Evolutionary conservation across 2,113 vertebrate genomes (phyloP).

Genomic region (Pangasianodon gigas): DNA sequence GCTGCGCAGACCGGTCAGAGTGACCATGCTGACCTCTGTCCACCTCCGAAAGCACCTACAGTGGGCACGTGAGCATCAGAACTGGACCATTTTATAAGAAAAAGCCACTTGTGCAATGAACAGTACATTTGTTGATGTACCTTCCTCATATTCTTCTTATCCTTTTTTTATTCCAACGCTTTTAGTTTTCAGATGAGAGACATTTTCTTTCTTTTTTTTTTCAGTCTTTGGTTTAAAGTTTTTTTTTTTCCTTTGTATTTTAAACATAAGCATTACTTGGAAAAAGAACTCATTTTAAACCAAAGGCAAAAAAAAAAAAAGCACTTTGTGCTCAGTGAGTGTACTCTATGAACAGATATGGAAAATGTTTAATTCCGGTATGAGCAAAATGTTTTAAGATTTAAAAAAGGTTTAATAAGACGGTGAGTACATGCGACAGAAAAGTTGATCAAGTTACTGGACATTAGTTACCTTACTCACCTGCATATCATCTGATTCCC

Average conservation of each 20-base stretch:
- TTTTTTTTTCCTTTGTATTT: no score
- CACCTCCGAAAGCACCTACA: no score
- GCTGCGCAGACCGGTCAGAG: no score
- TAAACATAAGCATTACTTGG: neutral
- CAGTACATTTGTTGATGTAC: no score
- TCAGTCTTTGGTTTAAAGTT: no score
- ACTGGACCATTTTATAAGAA: no score
- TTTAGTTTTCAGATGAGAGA: neutral
- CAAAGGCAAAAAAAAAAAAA: neutral
- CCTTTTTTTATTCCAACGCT: neutral
- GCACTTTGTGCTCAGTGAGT: neutral
- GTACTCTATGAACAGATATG: neutral
- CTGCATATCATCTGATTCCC: constrained; percentile 38
- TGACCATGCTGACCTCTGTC: no score
- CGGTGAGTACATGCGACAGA: neutral
- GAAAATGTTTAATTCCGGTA: no score
- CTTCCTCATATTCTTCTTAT: neutral
- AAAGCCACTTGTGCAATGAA: no score
- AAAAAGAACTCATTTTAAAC: neutral
- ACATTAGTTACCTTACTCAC: constrained; percentile 4
- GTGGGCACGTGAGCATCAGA: no score
- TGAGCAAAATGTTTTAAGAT: neutral
- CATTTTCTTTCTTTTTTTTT: neutral
- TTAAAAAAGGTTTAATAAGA: neutral
- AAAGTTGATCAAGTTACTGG: neutral